Evolutionary conservation across 1,140 invertebrate species (phyloP).

Genomic region (Yoshiicerus persimilis): DNA sequence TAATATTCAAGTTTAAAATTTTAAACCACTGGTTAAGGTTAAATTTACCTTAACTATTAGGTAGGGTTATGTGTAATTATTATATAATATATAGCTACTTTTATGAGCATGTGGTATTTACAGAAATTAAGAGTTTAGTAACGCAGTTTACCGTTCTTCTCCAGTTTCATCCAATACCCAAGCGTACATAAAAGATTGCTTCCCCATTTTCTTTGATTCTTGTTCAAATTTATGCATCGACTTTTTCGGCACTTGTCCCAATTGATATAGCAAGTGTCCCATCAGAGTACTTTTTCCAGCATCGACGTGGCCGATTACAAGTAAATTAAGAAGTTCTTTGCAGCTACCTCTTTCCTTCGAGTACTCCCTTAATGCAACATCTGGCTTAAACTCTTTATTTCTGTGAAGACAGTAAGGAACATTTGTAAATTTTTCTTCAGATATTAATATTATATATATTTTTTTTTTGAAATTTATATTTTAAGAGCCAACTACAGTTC

Average conservation of each 20-base stretch:
- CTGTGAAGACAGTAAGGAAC: not conserved
- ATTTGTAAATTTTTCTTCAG: too few relatives aligned
- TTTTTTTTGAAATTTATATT: not conserved
- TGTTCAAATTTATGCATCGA: conserved; percentile 97
- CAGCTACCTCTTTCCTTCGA: conserved; percentile 67
- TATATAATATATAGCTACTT: not conserved
- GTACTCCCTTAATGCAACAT: conserved; percentile 62
- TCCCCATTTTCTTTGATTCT: conserved; percentile 95
- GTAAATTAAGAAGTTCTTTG: conserved; percentile 88
- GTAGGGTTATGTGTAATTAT: not conserved
- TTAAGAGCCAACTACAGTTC: not conserved
- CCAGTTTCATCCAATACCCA: conserved; percentile 99
- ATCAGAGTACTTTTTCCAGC: conserved; percentile 98
- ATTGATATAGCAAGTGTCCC: conserved; percentile 86
- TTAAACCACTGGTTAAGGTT: too few relatives aligned
- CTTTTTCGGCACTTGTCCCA: conserved; percentile 87
- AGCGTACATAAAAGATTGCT: conserved; percentile 97
- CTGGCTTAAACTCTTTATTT: conserved; percentile 47
- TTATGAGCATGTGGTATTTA: not conserved
- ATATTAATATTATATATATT: not conserved
- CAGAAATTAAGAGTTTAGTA: not conserved
- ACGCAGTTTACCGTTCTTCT: conserved; percentile 77
- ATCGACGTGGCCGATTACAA: conserved; percentile 98
- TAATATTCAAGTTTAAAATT: not conserved
- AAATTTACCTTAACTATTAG: too few relatives aligned